Base-by-base conservation (phyloP, 2,888 invertebrate genomes). In the Acrobasis consociella region DNA sequence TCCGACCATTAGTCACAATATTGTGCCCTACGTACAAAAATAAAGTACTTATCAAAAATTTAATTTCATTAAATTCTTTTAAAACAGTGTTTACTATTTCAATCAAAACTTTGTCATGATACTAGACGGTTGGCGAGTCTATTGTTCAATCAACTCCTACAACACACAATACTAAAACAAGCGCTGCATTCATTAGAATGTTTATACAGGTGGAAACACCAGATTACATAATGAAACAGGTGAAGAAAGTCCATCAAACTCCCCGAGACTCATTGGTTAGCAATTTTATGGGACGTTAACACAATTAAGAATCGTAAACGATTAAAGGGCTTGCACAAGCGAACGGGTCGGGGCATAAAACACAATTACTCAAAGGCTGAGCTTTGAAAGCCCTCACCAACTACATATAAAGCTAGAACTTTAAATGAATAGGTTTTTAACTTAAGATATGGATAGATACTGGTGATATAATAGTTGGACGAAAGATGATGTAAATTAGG, bases 291-390 rank as follows among this genome's bases (percentile, higher is more conserved):
- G 60, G 39, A 50, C 17, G 51, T 62, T 62, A 62, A 62, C 62
- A 62, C 62, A 55, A 56, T 62, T 62, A 55, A 49, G 16, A 49
- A 15, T 55, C 62, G 55, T 62, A 62, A 62, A 62, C 31, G 68
- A 60, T 62, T 70, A 64, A 69, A 65, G 65, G 73, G 75, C 79
- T 82, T 82, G 77, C 74, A 60, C 49, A 81, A 82, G 78, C 74
- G 65, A 73, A 76, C 64, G 69, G 62, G 56, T 17, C 52, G 13
- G 46, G 22, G 13, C 56, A 42, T 56, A 42, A 56, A 56, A 46
- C 39, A 22, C 39, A 42, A 42, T 56, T 13, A 56, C 17, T 22
- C 17, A n/a, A 46, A 56, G 42, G 7, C 56, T 46, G 10, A 55
- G 16, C 39, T 56, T 22, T 56, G 56, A 56, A 42, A 46, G 46